Evolutionary conservation across 2,888 invertebrate species (phyloP), one percentile per base, ranked within the genome.

Genomic region (Chymomyza fuscimana): DNA sequence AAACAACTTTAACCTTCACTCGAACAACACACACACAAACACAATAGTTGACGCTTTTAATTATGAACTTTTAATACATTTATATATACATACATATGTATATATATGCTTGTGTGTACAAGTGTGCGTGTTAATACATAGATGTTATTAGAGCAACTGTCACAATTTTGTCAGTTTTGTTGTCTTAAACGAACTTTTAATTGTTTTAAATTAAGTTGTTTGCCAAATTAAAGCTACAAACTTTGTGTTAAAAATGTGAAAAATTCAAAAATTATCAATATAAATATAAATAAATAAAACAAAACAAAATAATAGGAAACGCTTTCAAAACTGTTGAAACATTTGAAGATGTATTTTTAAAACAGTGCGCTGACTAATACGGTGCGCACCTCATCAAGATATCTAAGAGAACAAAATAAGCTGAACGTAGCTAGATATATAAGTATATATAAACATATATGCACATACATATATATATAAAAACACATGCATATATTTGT

Each of bases 1-100:
- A 46, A 46, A 46, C 40, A 46, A 46, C 40, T 72, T 79, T 81
- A 80, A 81, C 79, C 80, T 81, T 80, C 79, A 29, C 10, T 16
- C 19, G 69, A 25, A 25, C 74, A 32, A 72, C 74, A 67, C 51
- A 62, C 73, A 68, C 60, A 62, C 32, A 56, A 32, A 63, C 51
- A 68, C 19, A 60, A 32, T 15, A 22, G 19, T 22, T 59, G 64
- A 22, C 15, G 36, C n/a, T 61, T 15, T 22, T 36, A 40, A 36
- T 61, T 22, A 61, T 36, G 15, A 61, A 29, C n/a, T 61, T 61
- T 32, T 36, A n/a, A 32, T 32, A 6, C 56, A 62, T 25, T 58
- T 32, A 16, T 56, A 22, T 19, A 10, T 46, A 62, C 36, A 32
- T 15, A 19, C 32, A 40, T 50, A 4, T 54, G 25, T 7, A n/a